Percentiles rank a stretch among this genome's conserved stretches.
phyloP scores from a whole-genome alignment of 2,113 vertebrate genomes.

The Malurus cyaneus region DNA sequence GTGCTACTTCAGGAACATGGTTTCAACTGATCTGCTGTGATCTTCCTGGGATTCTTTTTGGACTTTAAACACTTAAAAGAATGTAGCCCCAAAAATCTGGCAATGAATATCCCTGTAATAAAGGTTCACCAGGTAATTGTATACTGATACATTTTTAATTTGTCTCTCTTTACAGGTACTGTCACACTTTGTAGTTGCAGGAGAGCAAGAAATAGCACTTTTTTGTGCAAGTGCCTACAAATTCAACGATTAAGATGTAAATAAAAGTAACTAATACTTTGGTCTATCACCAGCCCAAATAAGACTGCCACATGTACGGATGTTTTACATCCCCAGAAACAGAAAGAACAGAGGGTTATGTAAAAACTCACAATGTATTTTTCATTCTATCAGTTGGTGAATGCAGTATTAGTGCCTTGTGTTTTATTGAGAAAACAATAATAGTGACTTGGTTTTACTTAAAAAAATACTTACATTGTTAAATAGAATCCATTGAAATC shows the following conservation, averaged over 20 bases:
- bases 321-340: neutral
- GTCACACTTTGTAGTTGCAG: neutral
- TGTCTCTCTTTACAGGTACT: neutral
- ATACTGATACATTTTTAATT: neutral
- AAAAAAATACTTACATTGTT: neutral
- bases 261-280: neutral
- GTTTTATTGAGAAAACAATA: neutral
- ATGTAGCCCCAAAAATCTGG: neutral
- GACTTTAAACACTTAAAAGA: neutral
- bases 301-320: neutral
- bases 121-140: neutral
- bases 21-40: neutral
- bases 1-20: neutral
- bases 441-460: neutral
- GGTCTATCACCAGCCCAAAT: neutral
- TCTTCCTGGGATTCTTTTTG: neutral
- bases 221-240: neutral
- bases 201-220: neutral
- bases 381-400: neutral
- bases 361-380: neutral
- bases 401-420: neutral
- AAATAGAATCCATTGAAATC: neutral
- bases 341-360: neutral
- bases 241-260: neutral
- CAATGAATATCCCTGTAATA: neutral